A percentile compares a stretch with the other conserved stretches of the same genome.
Conservation (phyloP, 1,140 invertebrate species). For the Lasioglossum albipes region DNA sequence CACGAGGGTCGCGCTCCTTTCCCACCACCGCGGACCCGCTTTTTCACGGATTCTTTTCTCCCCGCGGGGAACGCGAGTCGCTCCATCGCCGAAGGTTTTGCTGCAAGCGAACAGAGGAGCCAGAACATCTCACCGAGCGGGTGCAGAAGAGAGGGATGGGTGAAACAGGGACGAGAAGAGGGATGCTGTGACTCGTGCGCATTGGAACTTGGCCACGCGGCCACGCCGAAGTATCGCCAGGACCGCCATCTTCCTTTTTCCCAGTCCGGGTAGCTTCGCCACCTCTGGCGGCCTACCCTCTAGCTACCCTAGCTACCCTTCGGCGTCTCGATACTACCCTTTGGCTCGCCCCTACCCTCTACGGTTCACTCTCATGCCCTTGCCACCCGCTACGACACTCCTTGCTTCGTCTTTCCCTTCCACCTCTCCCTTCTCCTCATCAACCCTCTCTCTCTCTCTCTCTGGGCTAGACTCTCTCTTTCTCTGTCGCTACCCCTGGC, state of each 20-base stretch:
- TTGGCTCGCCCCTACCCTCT: conserved; percentile 2
- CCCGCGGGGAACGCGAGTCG: conserved; percentile 13
- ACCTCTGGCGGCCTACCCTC: conserved; percentile 40
- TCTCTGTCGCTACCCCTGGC: conserved; percentile 7
- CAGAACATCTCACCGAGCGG: too few species aligned
- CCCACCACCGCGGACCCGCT: neutral
- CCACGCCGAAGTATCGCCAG: conserved; percentile 49
- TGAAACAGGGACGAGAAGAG: too few species aligned
- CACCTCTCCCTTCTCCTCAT: conserved; percentile 8
- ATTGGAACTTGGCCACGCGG: neutral
- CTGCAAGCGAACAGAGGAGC: too few species aligned
- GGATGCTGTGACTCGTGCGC: neutral
- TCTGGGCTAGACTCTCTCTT: neutral
- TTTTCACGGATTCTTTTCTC: conserved; percentile 34
- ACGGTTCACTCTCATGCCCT: conserved; percentile 33
- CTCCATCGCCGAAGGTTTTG: conserved; percentile 16
- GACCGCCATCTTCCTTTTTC: conserved; percentile 74
- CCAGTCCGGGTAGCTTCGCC: conserved; percentile 68
- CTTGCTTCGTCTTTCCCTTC: conserved; percentile 1
- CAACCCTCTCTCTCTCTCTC: neutral
- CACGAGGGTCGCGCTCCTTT: neutral
- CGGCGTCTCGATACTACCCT: conserved; percentile 12
- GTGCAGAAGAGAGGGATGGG: too few species aligned
- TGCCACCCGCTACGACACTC: neutral
- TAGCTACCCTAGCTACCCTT: neutral